Base-by-base conservation (phyloP, 2,888 invertebrate genomes). In the Trichopoda pennipes region DNA sequence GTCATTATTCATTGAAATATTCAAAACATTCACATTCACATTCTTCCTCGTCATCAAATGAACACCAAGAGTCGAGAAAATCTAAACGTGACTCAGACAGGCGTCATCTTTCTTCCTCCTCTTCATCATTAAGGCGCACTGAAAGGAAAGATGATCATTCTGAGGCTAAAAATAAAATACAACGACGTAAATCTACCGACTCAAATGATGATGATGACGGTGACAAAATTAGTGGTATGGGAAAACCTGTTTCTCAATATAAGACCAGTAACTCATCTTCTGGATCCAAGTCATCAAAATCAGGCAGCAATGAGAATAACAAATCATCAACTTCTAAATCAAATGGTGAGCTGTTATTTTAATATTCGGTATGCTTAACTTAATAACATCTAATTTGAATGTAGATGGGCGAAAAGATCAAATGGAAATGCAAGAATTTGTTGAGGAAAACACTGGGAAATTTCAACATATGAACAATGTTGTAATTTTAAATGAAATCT, bases 161-260 rank as follows among this genome's bases (percentile, higher is more conserved):
- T 77, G 93, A 94, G 85, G 91, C 93, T 7, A 94, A 94, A 47
- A 93, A 93, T 0, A 94, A 95, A 87, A 93, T 92, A 16, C 93
- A 93, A 69, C 93, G 93, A 84, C 93, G 96, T 9, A 92, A 96
- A 63, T 96, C 96, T 0, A 95, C 95, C 0, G 96, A 96, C 90
- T 96, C 96, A 0, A 96, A 95, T 85, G 96, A 95, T 88, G 96
- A 91, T 85, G 96, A 95, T 88, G 96, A 90, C 14, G 96, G 90
- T 14, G 93, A 92, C 74, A 92, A 93, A 2, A 92, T 92, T 0
- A 85, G 86, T 8, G 38, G 63, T 17, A 66, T 55, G 1, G 47
- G 53, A 28, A 82, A 76, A 61, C 70, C 70, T 14, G 28, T 14
- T 42, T 66, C 78, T 3, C 73, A 79, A 47, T 68, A 49, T 63